Percentiles rank a stretch among this genome's conserved stretches.
phyloP scores from a whole-genome alignment of 23 tunicate genomes.

The Botrylloides violaceus region DNA sequence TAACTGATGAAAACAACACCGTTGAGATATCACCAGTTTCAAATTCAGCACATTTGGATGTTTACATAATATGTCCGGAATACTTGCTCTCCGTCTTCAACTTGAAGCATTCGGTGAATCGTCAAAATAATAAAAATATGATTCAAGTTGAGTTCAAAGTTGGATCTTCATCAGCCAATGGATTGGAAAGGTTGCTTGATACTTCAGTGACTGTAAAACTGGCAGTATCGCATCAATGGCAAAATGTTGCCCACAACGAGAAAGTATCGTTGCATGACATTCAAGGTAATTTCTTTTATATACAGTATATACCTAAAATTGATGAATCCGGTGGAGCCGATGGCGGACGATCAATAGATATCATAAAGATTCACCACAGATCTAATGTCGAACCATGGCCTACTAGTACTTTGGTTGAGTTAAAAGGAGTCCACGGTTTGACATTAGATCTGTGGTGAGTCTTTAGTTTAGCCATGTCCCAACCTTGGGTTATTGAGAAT shows the following conservation, averaged over 20 bases:
- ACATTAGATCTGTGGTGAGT: too few relatives aligned
- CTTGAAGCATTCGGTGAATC: neutral
- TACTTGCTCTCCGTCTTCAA: neutral
- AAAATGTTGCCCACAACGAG: neutral
- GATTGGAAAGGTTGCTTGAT: neutral
- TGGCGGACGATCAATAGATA: too few relatives aligned
- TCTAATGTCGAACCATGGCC: too few relatives aligned
- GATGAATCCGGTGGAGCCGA: too few relatives aligned
- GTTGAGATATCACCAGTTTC: neutral
- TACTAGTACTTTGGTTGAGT: too few relatives aligned
- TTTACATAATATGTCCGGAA: neutral
- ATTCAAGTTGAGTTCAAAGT: neutral
- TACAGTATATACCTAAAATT: too few relatives aligned
- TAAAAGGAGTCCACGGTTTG: too few relatives aligned
- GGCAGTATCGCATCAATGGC: neutral
- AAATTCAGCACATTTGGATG: neutral
- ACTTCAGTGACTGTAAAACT: neutral
- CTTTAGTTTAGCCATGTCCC: too few relatives aligned
- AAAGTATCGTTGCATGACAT: neutral
- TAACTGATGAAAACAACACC: neutral
- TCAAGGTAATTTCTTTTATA: constrained; percentile 8
- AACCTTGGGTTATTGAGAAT: too few relatives aligned
- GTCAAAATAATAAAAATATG: neutral
- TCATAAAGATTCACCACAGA: too few relatives aligned
- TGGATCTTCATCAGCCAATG: neutral